Evolutionary conservation across 2,113 vertebrate genomes (phyloP).

Genomic region (Philantomba maxwellii): DNA sequence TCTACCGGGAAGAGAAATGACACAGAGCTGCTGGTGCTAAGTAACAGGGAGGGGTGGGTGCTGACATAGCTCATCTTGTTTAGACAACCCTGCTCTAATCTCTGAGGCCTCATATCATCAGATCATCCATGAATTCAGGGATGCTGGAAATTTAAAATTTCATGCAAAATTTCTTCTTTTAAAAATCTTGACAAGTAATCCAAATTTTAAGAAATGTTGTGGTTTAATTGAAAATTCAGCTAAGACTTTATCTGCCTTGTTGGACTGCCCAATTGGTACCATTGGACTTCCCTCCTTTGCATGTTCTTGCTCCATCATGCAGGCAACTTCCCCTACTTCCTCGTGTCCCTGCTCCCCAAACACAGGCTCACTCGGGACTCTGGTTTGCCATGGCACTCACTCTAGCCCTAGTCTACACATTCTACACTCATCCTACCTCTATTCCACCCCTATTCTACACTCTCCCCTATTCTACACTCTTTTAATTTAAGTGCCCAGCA

Average conservation of each 20-base stretch:
- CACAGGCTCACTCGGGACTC: neutral
- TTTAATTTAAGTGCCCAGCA: neutral
- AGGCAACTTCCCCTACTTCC: neutral
- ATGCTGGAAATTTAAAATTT: neutral
- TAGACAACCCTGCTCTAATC: neutral
- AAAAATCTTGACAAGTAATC: neutral
- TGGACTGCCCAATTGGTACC: neutral
- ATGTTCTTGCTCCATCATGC: neutral
- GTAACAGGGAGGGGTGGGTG: neutral
- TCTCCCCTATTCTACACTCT: neutral
- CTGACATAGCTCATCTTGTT: neutral
- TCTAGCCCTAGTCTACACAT: neutral
- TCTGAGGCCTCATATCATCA: neutral
- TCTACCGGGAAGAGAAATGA: neutral
- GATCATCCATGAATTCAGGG: neutral
- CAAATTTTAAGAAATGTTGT: neutral
- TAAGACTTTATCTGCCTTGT: neutral
- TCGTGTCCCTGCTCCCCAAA: neutral
- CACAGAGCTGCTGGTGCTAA: neutral
- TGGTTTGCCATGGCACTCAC: neutral
- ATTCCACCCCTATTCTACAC: neutral
- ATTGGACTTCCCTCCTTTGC: neutral
- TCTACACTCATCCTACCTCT: neutral
- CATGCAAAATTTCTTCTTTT: neutral
- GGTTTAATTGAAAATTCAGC: neutral